Evolutionary conservation across 2,888 invertebrate genomes (phyloP), one percentile per base, ranked within the genome.

Genomic region (Oscheius sp.): DNA sequence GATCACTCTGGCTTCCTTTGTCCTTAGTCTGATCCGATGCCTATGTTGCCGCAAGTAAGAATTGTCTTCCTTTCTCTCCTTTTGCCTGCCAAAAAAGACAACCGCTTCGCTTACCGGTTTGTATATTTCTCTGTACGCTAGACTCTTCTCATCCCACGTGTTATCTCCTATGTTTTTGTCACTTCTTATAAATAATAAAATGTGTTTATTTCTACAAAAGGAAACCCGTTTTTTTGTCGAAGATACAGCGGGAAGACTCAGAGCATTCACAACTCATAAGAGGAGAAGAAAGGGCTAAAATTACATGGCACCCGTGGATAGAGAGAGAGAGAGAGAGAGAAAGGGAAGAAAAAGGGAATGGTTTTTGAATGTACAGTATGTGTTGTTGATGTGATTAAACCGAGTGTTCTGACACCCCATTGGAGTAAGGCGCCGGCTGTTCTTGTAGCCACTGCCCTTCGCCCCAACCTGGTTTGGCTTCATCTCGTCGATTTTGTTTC

Each of bases 31-130:
- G 34, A 65, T 84, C 64, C 73, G 82, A 34, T 84, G 83, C 55
- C 27, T 84, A 61, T 84, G 76, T 74, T 84, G 84, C 66, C 80
- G 83, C 58, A 76, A 81, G 57, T 77, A 75, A 65, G 31, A 3
- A 34, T 34, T 15, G 23, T 33, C 27, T 23, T 31, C 27, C 2
- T n/a, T 15, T 20, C 5, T 39, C 25, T 23, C 27, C n/a, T 20
- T 34, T 34, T 6, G n/a, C 12, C 25, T 34, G 6, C 23, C 31
- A 15, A 33, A 58, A 58, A 34, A 57, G 20, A 57, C 50, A n/a
- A 15, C 65, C 39, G 37, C 65, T 50, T 50, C 39, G 50, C 65
- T 50, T 53, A 61, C 61, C 52, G 65, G 65, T 52, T 65, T 55
- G 17, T 34, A 33, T 55, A 33, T 34, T n/a, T 23, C 20, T 48